These are phyloP conservation scores for Arctocebus calabarensis DNA, from an alignment of 2,797 vertebrate species.

Conservation along the genomic window DNA sequence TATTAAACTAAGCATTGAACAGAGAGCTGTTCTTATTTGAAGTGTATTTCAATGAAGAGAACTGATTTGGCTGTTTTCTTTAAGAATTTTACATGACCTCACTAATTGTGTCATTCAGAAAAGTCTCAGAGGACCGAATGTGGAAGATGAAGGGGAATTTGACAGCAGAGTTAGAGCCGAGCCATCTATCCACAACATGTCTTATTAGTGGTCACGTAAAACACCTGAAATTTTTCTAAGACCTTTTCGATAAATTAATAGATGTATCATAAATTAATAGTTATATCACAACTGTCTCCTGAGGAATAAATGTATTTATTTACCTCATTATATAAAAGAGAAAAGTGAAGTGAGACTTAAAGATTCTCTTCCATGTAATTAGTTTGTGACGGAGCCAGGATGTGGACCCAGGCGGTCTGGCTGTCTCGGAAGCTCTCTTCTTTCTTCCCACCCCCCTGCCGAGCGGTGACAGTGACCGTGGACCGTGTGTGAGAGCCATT, in stretches of 20 bases:
- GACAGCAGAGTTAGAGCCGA: rapidly evolving
- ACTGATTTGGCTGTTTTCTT: not conserved
- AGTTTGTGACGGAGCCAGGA: rapidly evolving
- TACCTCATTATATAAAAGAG: not conserved
- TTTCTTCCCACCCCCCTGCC: rapidly evolving
- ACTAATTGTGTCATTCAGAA: not conserved
- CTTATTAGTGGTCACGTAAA: not conserved
- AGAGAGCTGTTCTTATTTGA: not conserved
- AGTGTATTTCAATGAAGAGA: not conserved
- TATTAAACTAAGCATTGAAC: not conserved
- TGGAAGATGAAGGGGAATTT: not conserved
- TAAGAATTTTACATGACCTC: not conserved
- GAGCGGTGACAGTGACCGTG: rapidly evolving
- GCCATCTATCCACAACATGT: rapidly evolving
- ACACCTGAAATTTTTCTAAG: not conserved
- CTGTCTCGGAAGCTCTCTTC: rapidly evolving
- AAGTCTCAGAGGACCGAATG: not conserved
- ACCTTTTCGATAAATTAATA: not conserved
- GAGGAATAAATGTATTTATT: not conserved
- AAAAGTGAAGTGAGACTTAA: not conserved
- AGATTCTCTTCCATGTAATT: not conserved
- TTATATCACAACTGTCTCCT: not conserved
- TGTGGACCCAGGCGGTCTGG: too few relatives aligned
- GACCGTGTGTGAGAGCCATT: too few relatives aligned
- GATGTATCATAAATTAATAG: too few relatives aligned